Conservation (phyloP, 2,797 vertebrate species). For the Harpagifer antarcticus region DNA sequence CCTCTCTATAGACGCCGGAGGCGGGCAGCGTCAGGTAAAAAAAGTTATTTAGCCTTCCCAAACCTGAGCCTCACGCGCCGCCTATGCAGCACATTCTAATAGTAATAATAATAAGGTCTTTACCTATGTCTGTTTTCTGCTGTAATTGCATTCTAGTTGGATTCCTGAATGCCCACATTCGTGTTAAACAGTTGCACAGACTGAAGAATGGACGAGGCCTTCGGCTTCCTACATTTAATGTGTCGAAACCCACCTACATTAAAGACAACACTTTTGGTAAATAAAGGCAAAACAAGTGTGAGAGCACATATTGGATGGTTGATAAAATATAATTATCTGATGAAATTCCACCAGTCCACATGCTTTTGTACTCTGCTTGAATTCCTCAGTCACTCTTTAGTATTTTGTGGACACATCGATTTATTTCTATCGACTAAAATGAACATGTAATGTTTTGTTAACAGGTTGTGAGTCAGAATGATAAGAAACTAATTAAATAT, state of each 20-base stretch:
- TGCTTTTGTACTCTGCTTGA: neutral
- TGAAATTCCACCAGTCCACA: neutral
- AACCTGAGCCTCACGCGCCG: too few species aligned
- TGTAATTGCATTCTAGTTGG: neutral
- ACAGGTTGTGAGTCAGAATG: neutral
- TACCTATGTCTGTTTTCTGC: neutral
- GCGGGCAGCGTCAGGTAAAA: too few species aligned
- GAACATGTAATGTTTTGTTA: neutral
- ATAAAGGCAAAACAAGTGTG: neutral
- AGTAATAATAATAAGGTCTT: too few species aligned
- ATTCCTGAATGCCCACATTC: neutral
- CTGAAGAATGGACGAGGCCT: neutral
- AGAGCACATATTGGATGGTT: too few species aligned
- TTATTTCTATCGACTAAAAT: neutral
- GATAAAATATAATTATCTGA: neutral
- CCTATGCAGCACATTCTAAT: too few species aligned
- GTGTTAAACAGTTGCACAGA: neutral
- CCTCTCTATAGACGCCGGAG: too few species aligned
- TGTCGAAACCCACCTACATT: neutral
- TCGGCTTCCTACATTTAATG: neutral
- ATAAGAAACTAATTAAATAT: neutral
- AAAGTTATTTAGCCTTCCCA: too few species aligned
- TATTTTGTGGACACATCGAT: neutral
- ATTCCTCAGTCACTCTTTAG: constrained; percentile 18
- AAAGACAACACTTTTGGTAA: neutral